phyloP scores from a whole-genome alignment of 2,888 invertebrate species.

The Heliconius ismenius region DNA sequence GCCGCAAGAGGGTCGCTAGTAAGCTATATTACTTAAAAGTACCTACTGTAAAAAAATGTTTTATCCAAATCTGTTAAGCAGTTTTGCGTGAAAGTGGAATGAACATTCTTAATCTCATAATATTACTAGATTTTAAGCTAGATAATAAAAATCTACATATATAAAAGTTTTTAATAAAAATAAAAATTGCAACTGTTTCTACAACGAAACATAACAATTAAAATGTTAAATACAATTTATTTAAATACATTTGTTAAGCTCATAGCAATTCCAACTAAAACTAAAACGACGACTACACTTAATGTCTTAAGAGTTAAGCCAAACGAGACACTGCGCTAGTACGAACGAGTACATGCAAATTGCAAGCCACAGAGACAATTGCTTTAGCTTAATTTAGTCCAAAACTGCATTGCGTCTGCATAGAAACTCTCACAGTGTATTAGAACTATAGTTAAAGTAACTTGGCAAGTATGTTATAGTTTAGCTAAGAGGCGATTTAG shows the following conservation, averaged over 20 bases:
- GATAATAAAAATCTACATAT: too few relatives aligned
- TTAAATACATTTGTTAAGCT: not conserved
- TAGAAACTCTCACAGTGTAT: constrained; percentile 48
- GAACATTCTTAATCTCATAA: too few relatives aligned
- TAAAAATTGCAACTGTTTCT: not conserved
- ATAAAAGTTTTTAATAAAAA: not conserved
- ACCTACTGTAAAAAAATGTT: too few relatives aligned
- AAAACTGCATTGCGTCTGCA: constrained; percentile 59
- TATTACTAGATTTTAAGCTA: too few relatives aligned
- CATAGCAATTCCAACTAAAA: not conserved
- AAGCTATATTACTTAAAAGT: too few relatives aligned
- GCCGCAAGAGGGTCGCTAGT: too few relatives aligned
- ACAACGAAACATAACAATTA: not conserved
- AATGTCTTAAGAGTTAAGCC: constrained; percentile 29
- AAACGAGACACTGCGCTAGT: constrained; percentile 25
- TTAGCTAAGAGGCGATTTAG: not conserved
- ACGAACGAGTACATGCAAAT: constrained; percentile 30
- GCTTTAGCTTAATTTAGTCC: constrained; percentile 58
- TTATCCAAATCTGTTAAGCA: too few relatives aligned
- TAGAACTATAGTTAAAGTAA: not conserved
- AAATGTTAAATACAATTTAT: not conserved
- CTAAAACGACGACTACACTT: constrained; percentile 3
- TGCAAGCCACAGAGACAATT: constrained; percentile 48
- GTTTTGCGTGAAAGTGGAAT: too few relatives aligned
- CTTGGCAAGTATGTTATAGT: not conserved